These are phyloP conservation scores for Hydrozoanthus tunicans DNA, from an alignment of 64 coral and sea anemone species.

Conservation along the genomic window DNA sequence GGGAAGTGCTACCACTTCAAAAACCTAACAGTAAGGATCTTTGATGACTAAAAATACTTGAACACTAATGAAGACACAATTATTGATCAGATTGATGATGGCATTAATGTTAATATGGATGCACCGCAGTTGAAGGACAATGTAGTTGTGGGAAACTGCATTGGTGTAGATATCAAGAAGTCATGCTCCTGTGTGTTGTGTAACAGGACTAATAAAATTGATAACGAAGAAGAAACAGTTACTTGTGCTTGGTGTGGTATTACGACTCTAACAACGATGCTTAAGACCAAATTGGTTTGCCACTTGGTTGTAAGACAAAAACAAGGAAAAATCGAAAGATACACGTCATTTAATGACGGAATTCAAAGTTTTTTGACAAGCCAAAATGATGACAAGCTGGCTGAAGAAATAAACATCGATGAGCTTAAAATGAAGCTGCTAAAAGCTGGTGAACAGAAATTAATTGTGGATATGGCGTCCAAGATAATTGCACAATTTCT, in stretches of 20 bases:
- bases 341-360: constrained; percentile 28
- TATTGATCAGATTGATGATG: constrained; percentile 43
- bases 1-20: constrained; percentile 50
- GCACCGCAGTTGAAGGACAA: neutral
- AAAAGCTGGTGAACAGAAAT: constrained; percentile 30
- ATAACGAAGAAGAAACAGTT: constrained; percentile 14
- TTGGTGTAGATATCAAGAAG: constrained; percentile 10
- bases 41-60: constrained; percentile 53
- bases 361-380: constrained; percentile 9
- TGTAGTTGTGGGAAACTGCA: constrained; percentile 22
- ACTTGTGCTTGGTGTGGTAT: neutral
- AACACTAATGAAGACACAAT: constrained; percentile 34
- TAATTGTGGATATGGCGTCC: constrained; percentile 27
- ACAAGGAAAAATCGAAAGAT: constrained; percentile 20
- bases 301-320: constrained; percentile 10
- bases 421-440: constrained; percentile 21
- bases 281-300: constrained; percentile 34
- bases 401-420: constrained; percentile 30
- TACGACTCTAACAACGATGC: neutral
- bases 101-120: constrained; percentile 17
- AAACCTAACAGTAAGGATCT: constrained; percentile 35
- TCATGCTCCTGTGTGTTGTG: constrained; percentile 26
- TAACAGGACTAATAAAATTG: neutral
- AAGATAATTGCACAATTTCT: constrained; percentile 26
- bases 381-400: constrained; percentile 1